These are phyloP conservation scores for Glaucidium brasilianum DNA, from an alignment of 2,113 vertebrate species.

Conservation along the genomic window DNA sequence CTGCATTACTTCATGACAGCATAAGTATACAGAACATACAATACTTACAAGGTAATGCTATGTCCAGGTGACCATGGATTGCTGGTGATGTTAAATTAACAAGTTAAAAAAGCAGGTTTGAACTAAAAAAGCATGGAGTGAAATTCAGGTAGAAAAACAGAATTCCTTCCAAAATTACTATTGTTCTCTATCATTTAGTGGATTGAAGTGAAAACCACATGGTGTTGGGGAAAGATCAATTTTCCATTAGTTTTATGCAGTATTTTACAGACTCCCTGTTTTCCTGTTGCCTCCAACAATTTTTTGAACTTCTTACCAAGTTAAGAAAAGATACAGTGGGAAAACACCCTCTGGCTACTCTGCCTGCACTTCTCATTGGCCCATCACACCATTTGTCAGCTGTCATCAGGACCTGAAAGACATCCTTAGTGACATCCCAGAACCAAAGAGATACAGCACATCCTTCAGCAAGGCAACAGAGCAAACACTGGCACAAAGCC, in stretches of 20 bases:
- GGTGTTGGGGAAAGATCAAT: rapidly evolving
- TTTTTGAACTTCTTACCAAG: background rate
- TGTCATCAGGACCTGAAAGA: background rate
- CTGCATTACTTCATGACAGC: background rate
- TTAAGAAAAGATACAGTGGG: background rate
- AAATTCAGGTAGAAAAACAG: background rate
- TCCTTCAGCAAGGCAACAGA: background rate
- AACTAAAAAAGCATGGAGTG: background rate
- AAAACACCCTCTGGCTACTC: background rate
- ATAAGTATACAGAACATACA: background rate
- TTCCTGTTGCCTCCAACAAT: background rate
- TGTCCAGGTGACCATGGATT: background rate
- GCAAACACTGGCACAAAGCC: rapidly evolving
- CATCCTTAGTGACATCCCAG: background rate
- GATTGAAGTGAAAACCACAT: background rate
- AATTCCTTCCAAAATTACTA: background rate
- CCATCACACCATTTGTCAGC: background rate
- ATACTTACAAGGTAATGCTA: background rate
- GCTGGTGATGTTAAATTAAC: background rate
- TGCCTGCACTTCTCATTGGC: background rate
- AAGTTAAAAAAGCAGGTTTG: background rate
- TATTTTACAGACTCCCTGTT: background rate
- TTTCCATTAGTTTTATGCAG: background rate
- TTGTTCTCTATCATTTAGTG: background rate
- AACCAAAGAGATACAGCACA: background rate